These are phyloP conservation scores for Schmidtea mediterranea DNA, from an alignment of 1,140 invertebrate species.

Conservation along the genomic window DNA sequence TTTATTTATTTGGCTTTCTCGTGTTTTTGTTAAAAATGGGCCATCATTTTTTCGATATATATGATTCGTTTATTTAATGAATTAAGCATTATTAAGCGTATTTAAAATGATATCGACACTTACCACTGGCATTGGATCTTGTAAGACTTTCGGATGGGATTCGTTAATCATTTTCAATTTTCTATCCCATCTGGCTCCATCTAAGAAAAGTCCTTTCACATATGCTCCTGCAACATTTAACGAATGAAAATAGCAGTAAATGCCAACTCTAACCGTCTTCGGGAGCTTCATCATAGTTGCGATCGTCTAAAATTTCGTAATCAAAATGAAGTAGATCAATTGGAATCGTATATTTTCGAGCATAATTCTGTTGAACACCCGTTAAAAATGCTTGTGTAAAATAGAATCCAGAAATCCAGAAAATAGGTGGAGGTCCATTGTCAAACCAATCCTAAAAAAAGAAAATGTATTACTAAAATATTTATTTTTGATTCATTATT, in stretches of 20 bases:
- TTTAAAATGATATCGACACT: too few species aligned
- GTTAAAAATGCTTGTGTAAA: slow-evolving; percentile 25
- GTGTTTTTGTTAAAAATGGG: too few species aligned
- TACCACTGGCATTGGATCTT: slow-evolving; percentile 48
- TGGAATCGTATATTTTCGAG: slow-evolving; percentile 28
- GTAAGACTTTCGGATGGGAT: slow-evolving; percentile 49
- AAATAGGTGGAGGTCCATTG: slow-evolving; percentile 15
- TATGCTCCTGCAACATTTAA: slow-evolving; percentile 19
- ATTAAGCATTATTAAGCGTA: too few species aligned
- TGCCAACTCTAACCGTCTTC: background rate
- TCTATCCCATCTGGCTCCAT: slow-evolving; percentile 31
- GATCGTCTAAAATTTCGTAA: slow-evolving; percentile 26
- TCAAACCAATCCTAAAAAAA: slow-evolving; percentile 24
- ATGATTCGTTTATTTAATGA: too few species aligned
- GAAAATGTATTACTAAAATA: too few species aligned
- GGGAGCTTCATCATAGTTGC: slow-evolving; percentile 24
- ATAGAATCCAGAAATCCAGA: slow-evolving; percentile 16
- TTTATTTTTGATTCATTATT: too few species aligned
- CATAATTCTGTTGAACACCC: slow-evolving; percentile 27
- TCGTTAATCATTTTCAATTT: slow-evolving; percentile 37
- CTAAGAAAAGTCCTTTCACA: slow-evolving; percentile 28
- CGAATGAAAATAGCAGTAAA: too few species aligned
- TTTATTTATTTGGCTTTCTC: too few species aligned
- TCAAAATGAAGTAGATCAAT: slow-evolving; percentile 27
- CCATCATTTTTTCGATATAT: too few species aligned